These are phyloP conservation scores for Amyelois transitella DNA, from an alignment of 1,140 invertebrate genomes.

Conservation along the genomic window DNA sequence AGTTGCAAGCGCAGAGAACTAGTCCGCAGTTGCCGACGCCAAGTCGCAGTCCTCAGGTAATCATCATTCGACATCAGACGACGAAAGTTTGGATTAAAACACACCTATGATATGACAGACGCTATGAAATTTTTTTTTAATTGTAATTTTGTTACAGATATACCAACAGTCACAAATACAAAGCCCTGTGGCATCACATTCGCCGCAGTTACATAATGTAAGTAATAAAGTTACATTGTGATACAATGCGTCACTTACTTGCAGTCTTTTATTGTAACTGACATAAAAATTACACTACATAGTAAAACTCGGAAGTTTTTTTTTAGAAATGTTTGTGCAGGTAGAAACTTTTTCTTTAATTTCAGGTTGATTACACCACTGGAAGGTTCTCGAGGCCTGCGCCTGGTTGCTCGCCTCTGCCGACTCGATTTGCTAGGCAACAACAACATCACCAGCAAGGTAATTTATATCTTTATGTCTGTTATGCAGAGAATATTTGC, in stretches of 20 bases:
- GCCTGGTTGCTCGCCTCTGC: slow-evolving; percentile 65
- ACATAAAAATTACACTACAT: too few relatives aligned
- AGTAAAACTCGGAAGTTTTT: too few relatives aligned
- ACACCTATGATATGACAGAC: too few relatives aligned
- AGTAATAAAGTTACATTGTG: slow-evolving; percentile 14
- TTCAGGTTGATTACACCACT: slow-evolving; percentile 50
- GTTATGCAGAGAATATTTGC: too few relatives aligned
- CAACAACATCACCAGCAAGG: slow-evolving; percentile 72
- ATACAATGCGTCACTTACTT: background rate
- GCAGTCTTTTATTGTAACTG: background rate
- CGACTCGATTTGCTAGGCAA: slow-evolving; percentile 68
- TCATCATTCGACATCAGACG: too few relatives aligned
- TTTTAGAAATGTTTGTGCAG: too few relatives aligned
- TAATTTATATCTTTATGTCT: slow-evolving; percentile 17
- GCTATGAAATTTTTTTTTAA: too few relatives aligned
- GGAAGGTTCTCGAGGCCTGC: slow-evolving; percentile 66
- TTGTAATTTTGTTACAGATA: slow-evolving; percentile 51
- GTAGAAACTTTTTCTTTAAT: too few relatives aligned
- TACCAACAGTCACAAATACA: slow-evolving; percentile 72
- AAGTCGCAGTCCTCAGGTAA: slow-evolving; percentile 71
- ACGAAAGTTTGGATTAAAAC: too few relatives aligned
- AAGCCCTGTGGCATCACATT: slow-evolving; percentile 69
- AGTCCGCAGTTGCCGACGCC: slow-evolving; percentile 67
- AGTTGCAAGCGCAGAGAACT: slow-evolving; percentile 62
- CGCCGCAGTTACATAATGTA: slow-evolving; percentile 68